phyloP scores from a whole-genome alignment of 2,797 vertebrate genomes.

The Hapalemur alaotrensis region DNA sequence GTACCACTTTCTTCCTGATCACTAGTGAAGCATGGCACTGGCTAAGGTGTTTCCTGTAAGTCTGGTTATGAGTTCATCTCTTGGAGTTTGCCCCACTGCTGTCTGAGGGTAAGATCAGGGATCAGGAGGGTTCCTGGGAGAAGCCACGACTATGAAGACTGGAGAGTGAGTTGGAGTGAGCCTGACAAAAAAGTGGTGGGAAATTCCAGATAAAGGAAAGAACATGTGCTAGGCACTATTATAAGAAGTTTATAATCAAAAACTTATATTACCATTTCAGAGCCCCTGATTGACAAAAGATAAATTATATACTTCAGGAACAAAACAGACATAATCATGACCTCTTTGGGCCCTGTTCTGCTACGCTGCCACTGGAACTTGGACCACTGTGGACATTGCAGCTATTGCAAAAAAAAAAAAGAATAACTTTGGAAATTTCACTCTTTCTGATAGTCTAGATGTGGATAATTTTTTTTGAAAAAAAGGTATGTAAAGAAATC shows the following conservation, averaged over 20 bases:
- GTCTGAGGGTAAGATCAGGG: background rate
- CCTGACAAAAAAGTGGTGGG: background rate
- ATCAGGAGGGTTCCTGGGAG: background rate
- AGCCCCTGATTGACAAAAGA: background rate
- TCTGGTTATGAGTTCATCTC: background rate
- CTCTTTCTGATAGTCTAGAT: background rate
- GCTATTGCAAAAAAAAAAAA: background rate
- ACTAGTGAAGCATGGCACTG: background rate
- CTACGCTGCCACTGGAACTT: background rate
- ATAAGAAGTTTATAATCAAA: background rate
- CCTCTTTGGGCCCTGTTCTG: background rate
- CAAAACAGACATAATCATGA: background rate
- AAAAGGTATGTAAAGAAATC: background rate
- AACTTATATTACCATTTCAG: background rate
- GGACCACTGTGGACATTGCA: background rate
- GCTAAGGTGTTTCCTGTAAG: background rate
- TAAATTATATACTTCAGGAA: background rate
- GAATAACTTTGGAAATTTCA: background rate
- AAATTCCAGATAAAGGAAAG: background rate
- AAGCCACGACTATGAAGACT: background rate
- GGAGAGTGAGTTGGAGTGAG: background rate
- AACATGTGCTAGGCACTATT: background rate
- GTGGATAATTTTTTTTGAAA: background rate
- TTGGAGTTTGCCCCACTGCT: background rate
- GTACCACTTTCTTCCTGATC: background rate